These are phyloP conservation scores for Synanthedon myopaeformis DNA, from an alignment of 2,888 invertebrate genomes.

Conservation along the genomic window DNA sequence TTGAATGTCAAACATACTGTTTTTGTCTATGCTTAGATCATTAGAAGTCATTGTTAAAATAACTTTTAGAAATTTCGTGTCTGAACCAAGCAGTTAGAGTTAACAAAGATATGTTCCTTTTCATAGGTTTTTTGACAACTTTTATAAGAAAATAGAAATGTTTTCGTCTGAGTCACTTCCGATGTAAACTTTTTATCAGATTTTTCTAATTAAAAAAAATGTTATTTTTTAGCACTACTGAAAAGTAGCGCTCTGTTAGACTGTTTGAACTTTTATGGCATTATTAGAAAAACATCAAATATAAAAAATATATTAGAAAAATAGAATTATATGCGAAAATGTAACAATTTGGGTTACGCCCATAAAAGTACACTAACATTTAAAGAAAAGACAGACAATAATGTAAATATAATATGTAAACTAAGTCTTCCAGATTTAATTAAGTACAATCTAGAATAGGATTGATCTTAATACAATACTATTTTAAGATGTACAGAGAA, in stretches of 20 bases:
- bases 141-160: too few species aligned
- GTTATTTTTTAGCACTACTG: too few species aligned
- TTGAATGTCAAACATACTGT: constrained; percentile 11
- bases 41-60: constrained; percentile 33
- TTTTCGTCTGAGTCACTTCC: too few species aligned
- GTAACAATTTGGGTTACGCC: background rate
- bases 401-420: background rate
- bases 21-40: constrained; percentile 5
- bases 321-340: too few species aligned
- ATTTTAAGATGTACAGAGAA: constrained; percentile 1
- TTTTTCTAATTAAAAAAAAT: too few species aligned
- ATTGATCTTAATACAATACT: constrained; percentile 7
- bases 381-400: background rate
- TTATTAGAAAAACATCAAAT: too few species aligned
- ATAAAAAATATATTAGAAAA: too few species aligned
- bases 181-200: too few species aligned
- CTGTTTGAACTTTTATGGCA: too few species aligned
- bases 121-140: constrained; percentile 1
- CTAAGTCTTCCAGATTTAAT: background rate
- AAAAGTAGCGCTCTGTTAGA: too few species aligned
- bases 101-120: background rate
- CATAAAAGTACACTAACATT: background rate
- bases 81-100: constrained; percentile 20
- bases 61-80: constrained; percentile 40
- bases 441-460: constrained; percentile 6